Evolutionary conservation across 2,113 vertebrate genomes (phyloP), one percentile per base, ranked within the genome.

Genomic region (Oryzias celebensis): DNA sequence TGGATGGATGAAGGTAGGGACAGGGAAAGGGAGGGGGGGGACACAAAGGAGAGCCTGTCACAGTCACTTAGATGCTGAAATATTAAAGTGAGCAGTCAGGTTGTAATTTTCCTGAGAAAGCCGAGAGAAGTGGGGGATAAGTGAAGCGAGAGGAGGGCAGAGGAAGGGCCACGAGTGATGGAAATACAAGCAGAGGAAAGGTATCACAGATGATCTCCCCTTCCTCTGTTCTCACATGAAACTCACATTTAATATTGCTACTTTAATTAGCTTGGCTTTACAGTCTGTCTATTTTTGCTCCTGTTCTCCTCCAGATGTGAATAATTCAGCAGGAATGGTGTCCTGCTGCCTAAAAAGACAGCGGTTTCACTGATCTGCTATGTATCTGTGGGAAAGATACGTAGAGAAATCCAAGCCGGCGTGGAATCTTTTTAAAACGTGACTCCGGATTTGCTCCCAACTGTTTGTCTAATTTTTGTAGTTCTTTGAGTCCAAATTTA

Each of bases 51-150:
- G 86, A 87, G 85, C 65, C 90, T 92, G 91, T 92, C 90, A 91
- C 88, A 90, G 83, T 91, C 86, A 88, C 87, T 91, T 91, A 90
- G 83, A 89, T 84, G 89, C 82, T 91, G 88, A 91, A 92, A 91
- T 91, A 92, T 91, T 90, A 91, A 91, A 90, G 90, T 88, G 88
- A 85, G 78, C 86, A 91, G 90, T 90, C 90, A 91, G 90, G 91
- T 91, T 91, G 85, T 92, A 92, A 92, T 92, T 92, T 92, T 89
- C 91, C 84, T 71, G 81, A 85, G 89, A 88, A 91, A 90, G 87
- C 81, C 44, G 49, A 86, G 85, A 79, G 84, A 84, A 73, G 71
- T 77, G 57, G 80, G 75, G 83, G 78, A 76, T 85, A 85, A 85
- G 83, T 78, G 85, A 84, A 83, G 83, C 61, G 55, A 73, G 66